phyloP scores from a whole-genome alignment of 2,113 vertebrate genomes.

The Megaceryle torquata region DNA sequence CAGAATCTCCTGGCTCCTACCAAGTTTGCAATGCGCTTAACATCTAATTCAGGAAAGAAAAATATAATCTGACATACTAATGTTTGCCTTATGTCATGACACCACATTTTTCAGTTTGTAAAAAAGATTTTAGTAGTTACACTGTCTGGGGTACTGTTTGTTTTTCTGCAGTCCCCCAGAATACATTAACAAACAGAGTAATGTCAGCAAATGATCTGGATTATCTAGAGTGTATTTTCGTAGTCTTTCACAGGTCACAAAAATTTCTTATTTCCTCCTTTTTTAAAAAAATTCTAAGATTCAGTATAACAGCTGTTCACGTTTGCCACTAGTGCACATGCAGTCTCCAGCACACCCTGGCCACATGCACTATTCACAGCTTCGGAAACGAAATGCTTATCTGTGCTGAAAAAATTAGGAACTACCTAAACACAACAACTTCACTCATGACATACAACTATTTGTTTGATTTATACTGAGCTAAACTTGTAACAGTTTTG shows the following conservation, averaged over 20 bases:
- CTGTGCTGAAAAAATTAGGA: neutral
- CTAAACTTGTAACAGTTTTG: neutral
- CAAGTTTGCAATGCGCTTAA: neutral
- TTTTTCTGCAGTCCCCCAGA: neutral
- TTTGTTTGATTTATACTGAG: neutral
- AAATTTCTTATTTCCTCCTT: neutral
- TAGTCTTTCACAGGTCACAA: neutral
- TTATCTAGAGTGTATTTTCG: neutral
- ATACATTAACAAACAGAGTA: neutral
- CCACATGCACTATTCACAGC: neutral
- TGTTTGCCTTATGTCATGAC: slow-evolving; percentile 17
- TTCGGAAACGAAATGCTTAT: neutral
- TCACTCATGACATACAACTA: neutral
- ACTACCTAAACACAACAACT: neutral
- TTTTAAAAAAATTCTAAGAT: neutral
- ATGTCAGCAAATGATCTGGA: neutral
- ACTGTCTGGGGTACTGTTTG: neutral
- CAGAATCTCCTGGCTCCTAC: slow-evolving; percentile 1
- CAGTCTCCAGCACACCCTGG: neutral
- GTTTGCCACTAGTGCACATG: neutral
- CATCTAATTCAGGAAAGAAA: slow-evolving; percentile 45
- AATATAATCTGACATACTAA: slow-evolving; percentile 34
- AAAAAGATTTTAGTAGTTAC: neutral
- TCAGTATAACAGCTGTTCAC: neutral
- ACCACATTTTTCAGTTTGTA: neutral